Evolutionary conservation across 2,113 vertebrate genomes (phyloP).

Genomic region (Miniopterus natalensis): DNA sequence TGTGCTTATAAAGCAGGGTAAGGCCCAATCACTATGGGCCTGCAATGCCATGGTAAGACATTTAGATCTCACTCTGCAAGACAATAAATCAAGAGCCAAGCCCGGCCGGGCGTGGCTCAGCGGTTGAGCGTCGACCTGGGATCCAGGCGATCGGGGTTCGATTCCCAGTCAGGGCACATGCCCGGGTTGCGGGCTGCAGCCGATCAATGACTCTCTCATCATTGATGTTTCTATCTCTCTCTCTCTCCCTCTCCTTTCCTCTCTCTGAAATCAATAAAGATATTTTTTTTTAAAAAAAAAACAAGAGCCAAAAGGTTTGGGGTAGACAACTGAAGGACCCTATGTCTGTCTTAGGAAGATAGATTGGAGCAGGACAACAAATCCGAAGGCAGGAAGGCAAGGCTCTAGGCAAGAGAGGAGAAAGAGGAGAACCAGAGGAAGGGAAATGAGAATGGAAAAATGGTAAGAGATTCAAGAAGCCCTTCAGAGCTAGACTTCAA

Average conservation of each 20-base stretch:
- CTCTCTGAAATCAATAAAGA: no score
- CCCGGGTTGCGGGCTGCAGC: no score
- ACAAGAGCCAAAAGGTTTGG: constrained; percentile 36
- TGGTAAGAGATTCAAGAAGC: not conserved
- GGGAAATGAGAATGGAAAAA: not conserved
- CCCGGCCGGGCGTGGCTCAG: no score
- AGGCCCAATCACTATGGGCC: not conserved
- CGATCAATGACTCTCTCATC: no score
- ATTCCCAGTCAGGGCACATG: no score
- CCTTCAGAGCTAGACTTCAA: constrained; percentile 22
- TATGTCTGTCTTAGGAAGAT: not conserved
- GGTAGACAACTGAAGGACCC: not conserved
- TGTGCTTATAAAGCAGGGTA: not conserved
- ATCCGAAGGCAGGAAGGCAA: not conserved
- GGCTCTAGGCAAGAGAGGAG: not conserved
- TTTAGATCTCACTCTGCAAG: not conserved
- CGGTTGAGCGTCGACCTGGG: no score
- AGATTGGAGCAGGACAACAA: not conserved
- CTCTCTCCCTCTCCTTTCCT: no score
- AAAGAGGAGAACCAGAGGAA: not conserved
- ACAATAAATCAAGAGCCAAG: constrained; percentile 10
- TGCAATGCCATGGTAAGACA: not conserved
- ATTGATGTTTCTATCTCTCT: no score
- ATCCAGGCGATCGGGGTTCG: no score
- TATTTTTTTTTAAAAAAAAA: not conserved